Conservation (phyloP, 2,113 vertebrate genomes). For the Potamarius usumacintae region DNA sequence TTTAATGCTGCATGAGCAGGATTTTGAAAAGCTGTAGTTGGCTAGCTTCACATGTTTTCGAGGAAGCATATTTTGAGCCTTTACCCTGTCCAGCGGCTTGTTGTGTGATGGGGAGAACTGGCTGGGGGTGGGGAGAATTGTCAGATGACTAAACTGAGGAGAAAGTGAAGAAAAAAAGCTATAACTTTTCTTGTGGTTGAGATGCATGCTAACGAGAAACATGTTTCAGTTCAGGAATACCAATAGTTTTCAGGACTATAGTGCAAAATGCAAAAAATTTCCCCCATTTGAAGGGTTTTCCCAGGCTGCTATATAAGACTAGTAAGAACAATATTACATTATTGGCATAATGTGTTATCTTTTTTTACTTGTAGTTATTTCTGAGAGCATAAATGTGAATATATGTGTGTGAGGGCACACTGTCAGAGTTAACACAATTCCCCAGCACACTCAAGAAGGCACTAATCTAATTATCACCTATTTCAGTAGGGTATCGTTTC, state of each 20-base stretch:
- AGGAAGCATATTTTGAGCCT: background rate
- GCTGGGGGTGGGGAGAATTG: too few relatives aligned
- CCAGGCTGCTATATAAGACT: background rate
- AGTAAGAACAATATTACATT: background rate
- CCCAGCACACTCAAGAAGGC: conserved; percentile 22
- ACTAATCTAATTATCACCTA: conserved; percentile 46
- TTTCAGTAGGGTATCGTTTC: conserved; percentile 27
- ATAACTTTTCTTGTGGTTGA: background rate
- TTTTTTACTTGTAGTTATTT: background rate
- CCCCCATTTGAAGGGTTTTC: background rate
- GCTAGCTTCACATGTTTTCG: background rate
- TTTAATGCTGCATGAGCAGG: background rate
- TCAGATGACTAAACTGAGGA: background rate
- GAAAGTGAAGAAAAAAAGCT: background rate
- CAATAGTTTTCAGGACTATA: background rate
- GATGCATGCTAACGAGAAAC: background rate
- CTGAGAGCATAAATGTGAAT: background rate
- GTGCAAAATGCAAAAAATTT: background rate
- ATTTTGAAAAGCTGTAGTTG: background rate
- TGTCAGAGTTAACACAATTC: background rate
- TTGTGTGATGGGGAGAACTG: background rate
- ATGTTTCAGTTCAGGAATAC: background rate
- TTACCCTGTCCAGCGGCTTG: background rate
- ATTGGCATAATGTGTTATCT: background rate
- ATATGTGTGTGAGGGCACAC: background rate